Conservation (phyloP, 2,797 vertebrate species). For the Semotilus atromaculatus region DNA sequence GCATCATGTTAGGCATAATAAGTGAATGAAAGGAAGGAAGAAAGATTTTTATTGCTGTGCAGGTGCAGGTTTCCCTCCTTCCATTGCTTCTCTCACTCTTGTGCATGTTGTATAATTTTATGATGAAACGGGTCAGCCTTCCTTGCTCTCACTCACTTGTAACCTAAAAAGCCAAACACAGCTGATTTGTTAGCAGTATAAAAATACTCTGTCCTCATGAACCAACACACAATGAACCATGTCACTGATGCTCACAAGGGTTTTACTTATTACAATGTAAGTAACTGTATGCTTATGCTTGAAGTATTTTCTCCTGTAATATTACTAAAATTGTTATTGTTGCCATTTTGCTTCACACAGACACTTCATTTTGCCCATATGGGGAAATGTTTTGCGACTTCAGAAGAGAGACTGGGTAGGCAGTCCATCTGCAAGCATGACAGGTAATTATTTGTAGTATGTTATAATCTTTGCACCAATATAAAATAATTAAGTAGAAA, state of each 20-base stretch:
- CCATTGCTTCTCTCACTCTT: not conserved
- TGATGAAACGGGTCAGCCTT: not conserved
- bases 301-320: not conserved
- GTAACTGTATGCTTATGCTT: slow-evolving; percentile 14
- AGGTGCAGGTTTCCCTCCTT: slow-evolving; percentile 33
- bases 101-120: slow-evolving; percentile 13
- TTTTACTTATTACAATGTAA: slow-evolving; percentile 49
- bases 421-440: slow-evolving; percentile 39
- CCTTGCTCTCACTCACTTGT: slow-evolving; percentile 10
- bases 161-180: slow-evolving; percentile 47
- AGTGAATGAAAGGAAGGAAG: not conserved
- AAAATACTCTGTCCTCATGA: not conserved
- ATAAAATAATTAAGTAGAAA: not conserved
- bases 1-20: not conserved
- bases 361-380: slow-evolving; percentile 35
- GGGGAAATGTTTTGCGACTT: slow-evolving; percentile 49
- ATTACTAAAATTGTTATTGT: not conserved
- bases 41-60: not conserved
- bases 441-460: slow-evolving; percentile 59
- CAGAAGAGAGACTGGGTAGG: slow-evolving; percentile 67
- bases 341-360: slow-evolving; percentile 34
- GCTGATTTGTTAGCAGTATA: slow-evolving; percentile 38
- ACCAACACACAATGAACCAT: not conserved
- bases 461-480: not conserved
- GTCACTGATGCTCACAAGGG: slow-evolving; percentile 14